Evolutionary conservation across 2,888 invertebrate genomes (phyloP), one percentile per base, ranked within the genome.

Genomic region (Onthophagus sagittarius): DNA sequence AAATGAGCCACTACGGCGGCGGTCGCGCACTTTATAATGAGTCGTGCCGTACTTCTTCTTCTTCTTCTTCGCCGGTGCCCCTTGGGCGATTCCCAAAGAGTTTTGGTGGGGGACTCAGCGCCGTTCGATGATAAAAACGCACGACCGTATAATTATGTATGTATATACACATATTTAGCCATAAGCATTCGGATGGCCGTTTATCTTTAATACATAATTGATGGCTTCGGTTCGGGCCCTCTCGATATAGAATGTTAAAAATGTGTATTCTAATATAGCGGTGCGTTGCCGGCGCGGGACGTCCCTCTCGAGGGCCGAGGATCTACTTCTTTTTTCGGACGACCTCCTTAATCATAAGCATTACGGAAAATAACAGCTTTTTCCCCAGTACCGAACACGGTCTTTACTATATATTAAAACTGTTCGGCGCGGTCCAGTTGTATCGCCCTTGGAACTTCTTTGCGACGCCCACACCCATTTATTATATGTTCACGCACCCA

Each of bases 191-290:
- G 78, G 84, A 84, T 83, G 82, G 84, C 81, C 85, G 85, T 85
- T 85, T 85, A 85, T 85, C 85, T 85, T 81, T 84, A 85, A 85
- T 85, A 84, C 84, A 84, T 85, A 85, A 85, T 85, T 85, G 85
- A 85, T 85, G 84, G 85, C 85, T 85, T 81, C 82, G 82, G 81
- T 83, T 53, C 39, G 39, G 39, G 39, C 39, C 11, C 79, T 78
- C 78, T 82, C 83, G 84, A 84, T 23, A 23, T 84, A 85, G 84
- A 85, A 85, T 85, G 83, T 83, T 82, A 84, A 85, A 84, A 84
- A 84, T 84, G 82, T 83, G 82, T 83, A 84, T 83, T 82, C 82
- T 83, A 83, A 83, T 82, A 80, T 71, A 74, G 62, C 70, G 67
- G 67, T 72, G 32, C 53, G 69, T 23, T 9, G 14, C 13, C 15